These are phyloP conservation scores for Drosophila punjabiensis DNA, from an alignment of 1,140 invertebrate species.

Conservation along the genomic window DNA sequence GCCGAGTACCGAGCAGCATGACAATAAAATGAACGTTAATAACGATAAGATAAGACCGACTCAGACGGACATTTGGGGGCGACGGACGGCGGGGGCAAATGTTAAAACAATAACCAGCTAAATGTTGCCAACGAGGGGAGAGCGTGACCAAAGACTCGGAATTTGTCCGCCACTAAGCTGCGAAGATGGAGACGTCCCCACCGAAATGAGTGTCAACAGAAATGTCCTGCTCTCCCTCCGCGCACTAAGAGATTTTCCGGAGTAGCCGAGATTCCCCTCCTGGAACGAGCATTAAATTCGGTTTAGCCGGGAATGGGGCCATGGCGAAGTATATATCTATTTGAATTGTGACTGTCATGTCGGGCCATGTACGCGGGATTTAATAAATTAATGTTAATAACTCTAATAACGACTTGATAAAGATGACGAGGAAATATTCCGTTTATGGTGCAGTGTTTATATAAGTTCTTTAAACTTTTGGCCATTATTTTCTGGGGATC, in stretches of 20 bases:
- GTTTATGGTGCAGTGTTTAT: background rate
- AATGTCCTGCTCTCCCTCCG: constrained; percentile 24
- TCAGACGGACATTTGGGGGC: constrained; percentile 52
- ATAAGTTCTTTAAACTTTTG: constrained; percentile 15
- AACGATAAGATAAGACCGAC: constrained; percentile 80
- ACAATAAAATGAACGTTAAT: constrained; percentile 83
- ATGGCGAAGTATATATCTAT: constrained; percentile 28
- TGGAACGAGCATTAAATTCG: constrained; percentile 59
- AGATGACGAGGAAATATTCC: constrained; percentile 26
- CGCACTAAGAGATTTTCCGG: constrained; percentile 18
- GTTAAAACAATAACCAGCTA: constrained; percentile 83
- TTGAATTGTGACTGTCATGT: constrained; percentile 60
- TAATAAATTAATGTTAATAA: constrained; percentile 80
- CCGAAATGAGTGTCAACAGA: constrained; percentile 53
- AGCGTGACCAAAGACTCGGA: constrained; percentile 56
- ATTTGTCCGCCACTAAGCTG: constrained; percentile 67
- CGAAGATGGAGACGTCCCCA: constrained; percentile 53
- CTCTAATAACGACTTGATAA: constrained; percentile 46
- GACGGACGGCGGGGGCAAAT: constrained; percentile 52
- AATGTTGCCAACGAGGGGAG: constrained; percentile 62
- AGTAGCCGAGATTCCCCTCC: constrained; percentile 16
- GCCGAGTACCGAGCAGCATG: constrained; percentile 42
- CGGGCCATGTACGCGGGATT: constrained; percentile 48
- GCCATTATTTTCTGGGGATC: background rate
- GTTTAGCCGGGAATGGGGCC: constrained; percentile 14